A percentile compares a stretch with the other conserved stretches of the same genome.
Conservation (phyloP, 2,797 vertebrate genomes). For the Chaunax sp. region DNA sequence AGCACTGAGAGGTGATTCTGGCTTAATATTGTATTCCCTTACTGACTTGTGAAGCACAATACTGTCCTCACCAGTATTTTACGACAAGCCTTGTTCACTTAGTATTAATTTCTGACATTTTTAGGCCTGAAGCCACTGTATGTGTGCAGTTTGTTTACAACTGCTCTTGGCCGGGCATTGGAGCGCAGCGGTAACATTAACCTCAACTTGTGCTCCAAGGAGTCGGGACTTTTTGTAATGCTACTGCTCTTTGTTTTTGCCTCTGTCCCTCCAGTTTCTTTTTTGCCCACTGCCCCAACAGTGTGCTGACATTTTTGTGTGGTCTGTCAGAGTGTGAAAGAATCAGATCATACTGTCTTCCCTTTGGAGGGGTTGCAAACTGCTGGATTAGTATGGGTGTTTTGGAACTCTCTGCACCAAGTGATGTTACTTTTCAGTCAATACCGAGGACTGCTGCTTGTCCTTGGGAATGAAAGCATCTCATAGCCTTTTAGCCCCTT, state of each 20-base stretch:
- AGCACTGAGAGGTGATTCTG: constrained; percentile 10
- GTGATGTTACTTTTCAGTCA: constrained; percentile 43
- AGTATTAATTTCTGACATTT: constrained; percentile 49
- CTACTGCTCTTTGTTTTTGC: constrained; percentile 10
- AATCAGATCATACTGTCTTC: constrained; percentile 30
- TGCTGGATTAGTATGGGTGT: constrained; percentile 46
- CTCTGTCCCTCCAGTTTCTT: constrained; percentile 18
- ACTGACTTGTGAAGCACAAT: not conserved
- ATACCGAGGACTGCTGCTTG: constrained; percentile 21
- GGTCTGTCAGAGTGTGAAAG: constrained; percentile 60
- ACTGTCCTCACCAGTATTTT: not conserved
- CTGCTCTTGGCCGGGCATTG: constrained; percentile 32
- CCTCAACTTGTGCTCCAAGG: constrained; percentile 32
- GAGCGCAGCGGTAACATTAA: constrained; percentile 57
- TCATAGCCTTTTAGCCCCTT: constrained; percentile 43
- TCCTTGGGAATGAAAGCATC: constrained; percentile 42
- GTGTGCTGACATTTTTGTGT: constrained; percentile 68
- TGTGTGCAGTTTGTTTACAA: constrained; percentile 39
- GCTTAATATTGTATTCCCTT: constrained; percentile 2
- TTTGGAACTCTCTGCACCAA: constrained; percentile 38
- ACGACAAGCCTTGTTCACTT: constrained; percentile 3
- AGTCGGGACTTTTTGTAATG: constrained; percentile 39
- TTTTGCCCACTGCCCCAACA: constrained; percentile 31
- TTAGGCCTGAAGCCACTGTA: constrained; percentile 33
- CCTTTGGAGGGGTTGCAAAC: constrained; percentile 25